Percentiles rank a stretch among this genome's conserved stretches.
Conservation (phyloP, 2,888 invertebrate genomes). For the Leuctra nigra region DNA sequence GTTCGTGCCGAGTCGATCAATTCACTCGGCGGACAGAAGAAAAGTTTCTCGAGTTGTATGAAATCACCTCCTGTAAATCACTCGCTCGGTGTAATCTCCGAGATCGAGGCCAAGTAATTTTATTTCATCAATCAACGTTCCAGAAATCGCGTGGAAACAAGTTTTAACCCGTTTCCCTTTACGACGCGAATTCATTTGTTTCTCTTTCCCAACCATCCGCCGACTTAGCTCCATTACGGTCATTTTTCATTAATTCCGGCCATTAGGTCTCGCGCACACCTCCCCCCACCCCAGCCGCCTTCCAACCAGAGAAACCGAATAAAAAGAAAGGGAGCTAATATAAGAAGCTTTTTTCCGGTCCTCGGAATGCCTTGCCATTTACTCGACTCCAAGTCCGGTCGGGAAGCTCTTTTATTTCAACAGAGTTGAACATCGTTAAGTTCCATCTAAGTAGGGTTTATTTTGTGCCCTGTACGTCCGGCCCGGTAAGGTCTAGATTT, state of each 20-base stretch:
- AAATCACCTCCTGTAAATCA: too few species aligned
- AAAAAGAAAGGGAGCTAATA: slow-evolving; percentile 22
- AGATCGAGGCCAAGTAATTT: too few species aligned
- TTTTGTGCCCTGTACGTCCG: slow-evolving; percentile 28
- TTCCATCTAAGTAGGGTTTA: slow-evolving; percentile 31
- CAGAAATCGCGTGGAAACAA: slow-evolving; percentile 4
- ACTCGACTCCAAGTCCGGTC: slow-evolving; percentile 20
- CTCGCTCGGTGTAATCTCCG: too few species aligned
- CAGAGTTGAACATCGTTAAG: slow-evolving; percentile 28
- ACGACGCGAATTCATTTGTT: slow-evolving; percentile 2
- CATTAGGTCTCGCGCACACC: slow-evolving; percentile 9
- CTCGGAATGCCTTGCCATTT: slow-evolving; percentile 29
- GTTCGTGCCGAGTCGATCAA: too few species aligned
- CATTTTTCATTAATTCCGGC: slow-evolving; percentile 23
- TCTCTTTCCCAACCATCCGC: neutral
- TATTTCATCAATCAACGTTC: slow-evolving; percentile 9
- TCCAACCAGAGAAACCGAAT: slow-evolving; percentile 11
- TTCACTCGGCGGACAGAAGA: too few species aligned
- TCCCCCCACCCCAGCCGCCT: neutral
- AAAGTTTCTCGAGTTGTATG: too few species aligned
- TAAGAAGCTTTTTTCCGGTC: slow-evolving; percentile 29
- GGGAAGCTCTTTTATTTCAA: slow-evolving; percentile 29
- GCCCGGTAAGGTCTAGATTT: slow-evolving; percentile 26
- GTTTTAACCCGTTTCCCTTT: neutral
- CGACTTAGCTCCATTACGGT: slow-evolving; percentile 13